A percentile compares a stretch with the other conserved stretches of the same genome.
Conservation (phyloP, 2,113 vertebrate genomes). For the Lethenteron reissneri region DNA sequence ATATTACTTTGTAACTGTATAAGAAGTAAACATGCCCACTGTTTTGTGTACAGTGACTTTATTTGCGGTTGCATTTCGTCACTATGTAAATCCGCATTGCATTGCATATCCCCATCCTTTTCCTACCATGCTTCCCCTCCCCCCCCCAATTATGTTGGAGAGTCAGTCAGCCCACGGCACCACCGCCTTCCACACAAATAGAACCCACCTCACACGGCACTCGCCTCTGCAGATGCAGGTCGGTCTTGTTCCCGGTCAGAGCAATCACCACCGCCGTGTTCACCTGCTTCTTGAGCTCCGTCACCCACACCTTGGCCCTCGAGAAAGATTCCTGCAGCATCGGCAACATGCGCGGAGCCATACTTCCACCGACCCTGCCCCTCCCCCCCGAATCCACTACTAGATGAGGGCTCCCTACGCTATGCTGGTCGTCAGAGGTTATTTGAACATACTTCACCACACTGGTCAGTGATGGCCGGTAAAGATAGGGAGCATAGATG, state of each 20-base stretch:
- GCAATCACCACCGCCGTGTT: background rate
- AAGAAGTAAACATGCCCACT: too few relatives aligned
- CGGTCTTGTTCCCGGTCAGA: conserved; percentile 4
- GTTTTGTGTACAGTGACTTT: too few relatives aligned
- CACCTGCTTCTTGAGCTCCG: background rate
- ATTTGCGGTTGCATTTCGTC: too few relatives aligned
- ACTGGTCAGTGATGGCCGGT: background rate
- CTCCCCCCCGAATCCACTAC: background rate
- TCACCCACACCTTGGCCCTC: conserved; percentile 4
- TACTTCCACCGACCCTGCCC: background rate
- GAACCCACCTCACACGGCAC: background rate
- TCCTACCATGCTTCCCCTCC: too few relatives aligned
- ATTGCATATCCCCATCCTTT: too few relatives aligned
- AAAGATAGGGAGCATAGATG: background rate
- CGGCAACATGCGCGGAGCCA: background rate
- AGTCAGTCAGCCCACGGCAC: too few relatives aligned
- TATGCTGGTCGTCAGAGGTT: background rate
- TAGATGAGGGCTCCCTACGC: background rate
- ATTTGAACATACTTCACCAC: background rate
- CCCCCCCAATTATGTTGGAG: too few relatives aligned
- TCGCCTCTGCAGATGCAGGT: background rate
- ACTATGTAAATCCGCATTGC: too few relatives aligned
- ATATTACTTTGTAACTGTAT: too few relatives aligned
- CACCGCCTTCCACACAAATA: too few relatives aligned
- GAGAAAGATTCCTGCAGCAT: background rate